These are phyloP conservation scores for Vulpes ferrilata DNA, from an alignment of 2,113 vertebrate genomes.

Conservation along the genomic window DNA sequence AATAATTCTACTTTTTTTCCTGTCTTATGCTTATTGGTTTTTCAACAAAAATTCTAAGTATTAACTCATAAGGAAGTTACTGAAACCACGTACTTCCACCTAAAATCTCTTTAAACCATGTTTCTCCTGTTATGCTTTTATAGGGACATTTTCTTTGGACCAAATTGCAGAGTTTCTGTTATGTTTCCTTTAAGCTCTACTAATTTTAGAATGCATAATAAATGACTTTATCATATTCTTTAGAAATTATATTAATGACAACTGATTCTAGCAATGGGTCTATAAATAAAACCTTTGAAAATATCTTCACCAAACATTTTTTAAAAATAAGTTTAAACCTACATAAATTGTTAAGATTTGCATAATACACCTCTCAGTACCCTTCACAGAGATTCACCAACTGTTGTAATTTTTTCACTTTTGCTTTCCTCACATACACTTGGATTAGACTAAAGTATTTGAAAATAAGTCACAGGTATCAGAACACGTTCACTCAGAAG, in stretches of 20 bases:
- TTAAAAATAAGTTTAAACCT: background rate
- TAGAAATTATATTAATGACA: conserved; percentile 16
- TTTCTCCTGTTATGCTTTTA: background rate
- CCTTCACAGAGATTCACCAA: background rate
- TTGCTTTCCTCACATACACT: background rate
- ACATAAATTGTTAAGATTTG: background rate
- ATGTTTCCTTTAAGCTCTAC: background rate
- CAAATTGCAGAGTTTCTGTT: background rate
- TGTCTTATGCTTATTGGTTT: background rate
- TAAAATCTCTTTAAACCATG: background rate
- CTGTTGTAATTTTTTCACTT: background rate
- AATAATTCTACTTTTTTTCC: background rate
- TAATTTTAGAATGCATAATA: conserved; percentile 13
- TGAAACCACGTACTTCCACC: background rate
- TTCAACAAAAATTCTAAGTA: background rate
- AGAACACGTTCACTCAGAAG: background rate
- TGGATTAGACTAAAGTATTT: background rate
- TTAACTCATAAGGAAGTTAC: background rate
- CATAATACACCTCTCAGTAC: background rate
- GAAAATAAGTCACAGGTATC: background rate
- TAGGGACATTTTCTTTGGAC: background rate
- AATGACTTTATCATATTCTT: background rate
- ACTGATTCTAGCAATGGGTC: background rate
- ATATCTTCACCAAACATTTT: background rate
- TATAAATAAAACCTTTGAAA: background rate